Conservation (phyloP, 2,888 invertebrate genomes). For the Luperina nickerlii region DNA sequence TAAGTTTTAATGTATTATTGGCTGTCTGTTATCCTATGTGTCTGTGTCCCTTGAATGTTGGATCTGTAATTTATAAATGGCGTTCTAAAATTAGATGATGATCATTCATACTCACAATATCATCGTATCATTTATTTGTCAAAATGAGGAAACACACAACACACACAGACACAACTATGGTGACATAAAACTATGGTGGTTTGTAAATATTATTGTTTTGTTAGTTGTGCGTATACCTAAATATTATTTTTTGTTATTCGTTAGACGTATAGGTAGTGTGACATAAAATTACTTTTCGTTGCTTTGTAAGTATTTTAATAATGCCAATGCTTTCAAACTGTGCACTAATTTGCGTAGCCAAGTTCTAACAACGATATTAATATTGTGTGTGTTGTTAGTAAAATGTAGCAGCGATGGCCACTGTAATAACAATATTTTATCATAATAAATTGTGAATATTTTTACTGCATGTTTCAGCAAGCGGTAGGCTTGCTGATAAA, state of each 20-base stretch:
- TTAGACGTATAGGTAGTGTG: background rate
- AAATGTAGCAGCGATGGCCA: background rate
- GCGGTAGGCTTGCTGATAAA: background rate
- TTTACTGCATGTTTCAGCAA: background rate
- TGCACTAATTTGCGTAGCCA: background rate
- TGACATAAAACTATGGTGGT: background rate
- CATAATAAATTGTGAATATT: background rate
- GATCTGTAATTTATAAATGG: background rate
- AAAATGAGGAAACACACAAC: too few relatives aligned
- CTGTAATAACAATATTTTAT: slow-evolving; percentile 22
- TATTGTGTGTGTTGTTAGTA: background rate
- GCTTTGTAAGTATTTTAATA: background rate
- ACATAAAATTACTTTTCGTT: background rate
- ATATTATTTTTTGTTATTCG: background rate
- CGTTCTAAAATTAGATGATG: background rate
- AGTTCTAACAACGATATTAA: background rate
- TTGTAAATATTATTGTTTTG: background rate
- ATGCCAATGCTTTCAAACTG: background rate
- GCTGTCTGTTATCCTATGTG: background rate
- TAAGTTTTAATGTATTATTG: slow-evolving; percentile 27
- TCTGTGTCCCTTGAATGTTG: background rate
- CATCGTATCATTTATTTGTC: too few relatives aligned
- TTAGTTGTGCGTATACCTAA: background rate
- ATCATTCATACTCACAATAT: too few relatives aligned
- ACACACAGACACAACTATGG: too few relatives aligned